These are phyloP conservation scores for Upupa epops DNA, from an alignment of 2,113 vertebrate genomes.

Conservation along the genomic window DNA sequence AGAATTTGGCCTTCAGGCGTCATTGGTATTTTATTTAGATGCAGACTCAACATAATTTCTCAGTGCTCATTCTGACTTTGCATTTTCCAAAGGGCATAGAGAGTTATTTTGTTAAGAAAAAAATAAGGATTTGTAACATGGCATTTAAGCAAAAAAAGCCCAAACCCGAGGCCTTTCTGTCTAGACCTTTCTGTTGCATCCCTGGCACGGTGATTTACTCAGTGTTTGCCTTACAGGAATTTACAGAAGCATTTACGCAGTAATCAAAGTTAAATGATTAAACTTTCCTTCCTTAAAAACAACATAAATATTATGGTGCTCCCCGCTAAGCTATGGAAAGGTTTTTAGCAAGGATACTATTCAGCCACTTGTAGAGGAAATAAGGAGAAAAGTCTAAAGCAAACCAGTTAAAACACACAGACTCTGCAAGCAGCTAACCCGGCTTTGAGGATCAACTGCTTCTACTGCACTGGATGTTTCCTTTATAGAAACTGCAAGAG, in stretches of 20 bases:
- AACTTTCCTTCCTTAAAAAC: neutral
- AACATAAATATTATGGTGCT: neutral
- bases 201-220: neutral
- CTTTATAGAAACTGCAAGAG: neutral
- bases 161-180: neutral
- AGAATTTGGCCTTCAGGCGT: conserved; percentile 13
- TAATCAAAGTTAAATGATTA: neutral
- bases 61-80: neutral
- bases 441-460: neutral
- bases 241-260: neutral
- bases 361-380: neutral
- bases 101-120: neutral
- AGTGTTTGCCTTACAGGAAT: neutral
- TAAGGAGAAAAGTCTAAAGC: neutral
- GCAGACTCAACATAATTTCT: neutral
- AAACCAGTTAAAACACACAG: neutral
- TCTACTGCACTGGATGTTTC: neutral
- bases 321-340: neutral
- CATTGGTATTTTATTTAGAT: neutral
- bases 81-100: neutral
- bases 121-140: neutral
- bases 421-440: neutral
- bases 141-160: neutral
- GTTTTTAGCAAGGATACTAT: neutral
- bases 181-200: neutral